Conservation (phyloP, 2,113 vertebrate genomes). For the Centropus unirufus region DNA sequence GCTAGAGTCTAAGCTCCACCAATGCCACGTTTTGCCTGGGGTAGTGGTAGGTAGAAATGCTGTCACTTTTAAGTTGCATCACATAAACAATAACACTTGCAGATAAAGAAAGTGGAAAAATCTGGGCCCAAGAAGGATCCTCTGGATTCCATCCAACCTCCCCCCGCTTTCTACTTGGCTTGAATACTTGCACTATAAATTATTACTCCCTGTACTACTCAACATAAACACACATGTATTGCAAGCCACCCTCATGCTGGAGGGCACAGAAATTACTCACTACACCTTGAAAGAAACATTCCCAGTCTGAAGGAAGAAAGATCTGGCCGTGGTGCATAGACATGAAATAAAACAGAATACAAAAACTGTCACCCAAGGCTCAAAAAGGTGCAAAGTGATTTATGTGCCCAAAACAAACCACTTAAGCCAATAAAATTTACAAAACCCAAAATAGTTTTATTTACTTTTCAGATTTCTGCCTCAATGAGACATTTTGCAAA, state of each 20-base stretch:
- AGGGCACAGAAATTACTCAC: not conserved
- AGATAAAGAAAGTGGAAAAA: not conserved
- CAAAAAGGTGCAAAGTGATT: not conserved
- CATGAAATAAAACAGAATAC: not conserved
- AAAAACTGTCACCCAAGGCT: not conserved
- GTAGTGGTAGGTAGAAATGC: not conserved
- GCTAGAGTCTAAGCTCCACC: not conserved
- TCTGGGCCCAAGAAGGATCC: not conserved
- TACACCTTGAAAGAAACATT: not conserved
- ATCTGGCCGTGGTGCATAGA: fast-evolving
- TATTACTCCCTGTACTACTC: not conserved
- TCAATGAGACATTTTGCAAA: constrained; percentile 84
- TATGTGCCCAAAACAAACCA: constrained; percentile 27
- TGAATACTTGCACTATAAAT: not conserved
- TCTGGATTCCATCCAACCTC: not conserved
- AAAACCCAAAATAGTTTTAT: constrained; percentile 91
- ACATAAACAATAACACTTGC: not conserved
- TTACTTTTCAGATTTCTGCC: constrained; percentile 78
- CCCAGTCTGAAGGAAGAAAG: not conserved
- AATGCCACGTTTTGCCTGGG: not conserved
- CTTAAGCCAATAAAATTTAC: constrained; percentile 56
- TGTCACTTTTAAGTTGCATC: not conserved
- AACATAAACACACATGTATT: not conserved
- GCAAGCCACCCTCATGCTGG: not conserved
- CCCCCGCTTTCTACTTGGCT: not conserved